Evolutionary conservation across 2,113 vertebrate species (phyloP), one percentile per base, ranked within the genome.

Genomic region (Nothocercus nigrocapillus): DNA sequence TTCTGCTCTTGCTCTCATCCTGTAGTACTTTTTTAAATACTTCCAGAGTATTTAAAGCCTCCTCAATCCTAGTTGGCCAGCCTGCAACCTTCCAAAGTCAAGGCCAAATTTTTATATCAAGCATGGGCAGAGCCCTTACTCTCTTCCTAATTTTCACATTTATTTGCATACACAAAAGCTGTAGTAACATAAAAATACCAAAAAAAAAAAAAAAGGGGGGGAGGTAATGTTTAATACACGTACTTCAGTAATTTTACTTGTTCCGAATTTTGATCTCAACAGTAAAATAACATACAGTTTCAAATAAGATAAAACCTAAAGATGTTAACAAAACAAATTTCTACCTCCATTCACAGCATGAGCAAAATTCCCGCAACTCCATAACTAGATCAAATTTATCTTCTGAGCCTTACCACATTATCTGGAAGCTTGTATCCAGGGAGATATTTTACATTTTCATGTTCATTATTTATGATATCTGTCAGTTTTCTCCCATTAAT

Each of bases 361-460:
- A 90, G 16, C 42, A 88, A 84, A 64, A 78, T 58, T 78, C 34
- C 28, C 27, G 40, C 24, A 70, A 8, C 58, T 58, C 45, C 22
- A 3, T 18, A 82, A 79, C 30, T 49, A 82, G 40, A 38, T 17
- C 17, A 14, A 86, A 68, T 27, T 67, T 47, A 77, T n/a, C 54
- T 90, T 81, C 59, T 62, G 77, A 92, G 80, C 44, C 98, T 98
- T 96, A 99, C 99, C 99, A 99, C 99, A 36, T 99, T 99, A 73
- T 99, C 98, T 40, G 99, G 99, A 64, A 99, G 98, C 95, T 99
- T 99, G 98, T 98, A 98, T 90, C 99, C 99, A 13, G 99, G 99
- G 67, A 99, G 98, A 75, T 99, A 99, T 90, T 99, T 99, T 36
- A 99, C 95, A 76, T 99, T 99, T 93, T 99, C 99, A 18, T 99